These are phyloP conservation scores for Hydrochoerus hydrochaeris DNA, from an alignment of 2,113 vertebrate genomes.

Conservation along the genomic window DNA sequence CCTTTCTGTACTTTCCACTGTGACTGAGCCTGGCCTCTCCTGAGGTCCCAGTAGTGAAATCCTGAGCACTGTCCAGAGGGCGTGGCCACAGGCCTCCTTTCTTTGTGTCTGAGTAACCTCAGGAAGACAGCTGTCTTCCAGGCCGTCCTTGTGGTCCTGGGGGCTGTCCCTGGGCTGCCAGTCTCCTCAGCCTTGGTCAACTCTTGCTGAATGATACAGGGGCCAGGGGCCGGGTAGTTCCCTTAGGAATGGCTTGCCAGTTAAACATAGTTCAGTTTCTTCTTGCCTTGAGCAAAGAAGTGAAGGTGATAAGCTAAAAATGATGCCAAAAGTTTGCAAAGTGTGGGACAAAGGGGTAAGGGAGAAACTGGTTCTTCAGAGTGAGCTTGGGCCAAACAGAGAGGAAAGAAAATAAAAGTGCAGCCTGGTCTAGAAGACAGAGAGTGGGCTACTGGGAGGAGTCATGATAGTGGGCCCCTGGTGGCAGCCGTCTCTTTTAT, in stretches of 20 bases:
- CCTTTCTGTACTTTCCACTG: neutral
- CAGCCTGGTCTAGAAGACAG: neutral
- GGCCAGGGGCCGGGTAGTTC: neutral
- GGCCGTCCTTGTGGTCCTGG: neutral
- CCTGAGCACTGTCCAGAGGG: rapidly evolving
- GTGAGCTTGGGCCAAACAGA: neutral
- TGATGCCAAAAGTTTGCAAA: neutral
- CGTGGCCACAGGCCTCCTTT: neutral
- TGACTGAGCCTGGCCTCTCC: neutral
- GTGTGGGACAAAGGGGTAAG: neutral
- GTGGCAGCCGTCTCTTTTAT: neutral
- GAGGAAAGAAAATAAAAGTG: neutral
- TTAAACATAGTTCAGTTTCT: neutral
- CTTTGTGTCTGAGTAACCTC: neutral
- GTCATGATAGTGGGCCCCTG: neutral
- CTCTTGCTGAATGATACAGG: neutral
- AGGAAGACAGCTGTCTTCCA: neutral
- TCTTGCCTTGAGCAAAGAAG: neutral
- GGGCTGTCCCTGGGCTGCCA: neutral
- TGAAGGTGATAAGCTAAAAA: neutral
- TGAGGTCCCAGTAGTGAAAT: neutral
- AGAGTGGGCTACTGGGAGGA: neutral
- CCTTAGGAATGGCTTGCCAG: neutral
- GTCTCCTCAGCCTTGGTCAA: neutral
- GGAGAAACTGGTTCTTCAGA: neutral